Evolutionary conservation across 2,888 invertebrate genomes (phyloP).

Genomic region (Labia minor): DNA sequence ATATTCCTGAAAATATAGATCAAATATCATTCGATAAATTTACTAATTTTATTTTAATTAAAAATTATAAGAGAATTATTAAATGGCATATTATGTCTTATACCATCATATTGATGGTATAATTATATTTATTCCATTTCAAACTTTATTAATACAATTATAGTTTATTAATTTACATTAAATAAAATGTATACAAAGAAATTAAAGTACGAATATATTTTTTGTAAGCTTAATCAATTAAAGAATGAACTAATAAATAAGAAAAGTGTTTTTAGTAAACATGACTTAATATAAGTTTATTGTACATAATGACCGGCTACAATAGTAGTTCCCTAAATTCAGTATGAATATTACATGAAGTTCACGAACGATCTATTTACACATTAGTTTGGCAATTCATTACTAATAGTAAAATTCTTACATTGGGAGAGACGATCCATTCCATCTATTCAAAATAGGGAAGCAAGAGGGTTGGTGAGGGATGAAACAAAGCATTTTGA

Average conservation of each 20-base stretch:
- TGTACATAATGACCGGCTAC: neutral
- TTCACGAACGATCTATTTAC: neutral
- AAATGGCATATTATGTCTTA: too few relatives aligned
- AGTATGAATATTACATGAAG: conserved; percentile 8
- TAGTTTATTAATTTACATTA: too few relatives aligned
- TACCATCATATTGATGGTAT: too few relatives aligned
- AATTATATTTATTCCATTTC: too few relatives aligned
- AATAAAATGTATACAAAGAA: too few relatives aligned
- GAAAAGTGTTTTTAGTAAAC: neutral
- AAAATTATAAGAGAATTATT: too few relatives aligned
- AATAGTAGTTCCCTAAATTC: neutral
- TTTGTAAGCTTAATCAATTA: too few relatives aligned
- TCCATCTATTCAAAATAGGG: conserved; percentile 4
- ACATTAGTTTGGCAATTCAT: neutral
- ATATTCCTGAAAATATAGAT: too few relatives aligned
- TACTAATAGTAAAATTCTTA: neutral
- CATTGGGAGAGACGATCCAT: neutral
- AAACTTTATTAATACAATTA: neutral
- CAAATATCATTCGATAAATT: too few relatives aligned
- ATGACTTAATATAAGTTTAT: neutral
- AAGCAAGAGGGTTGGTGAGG: neutral
- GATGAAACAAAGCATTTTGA: neutral
- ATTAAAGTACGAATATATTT: too few relatives aligned
- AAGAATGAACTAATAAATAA: neutral
- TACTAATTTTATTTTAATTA: too few relatives aligned